Conservation (phyloP, 2,888 invertebrate species). For the Allacma fusca region DNA sequence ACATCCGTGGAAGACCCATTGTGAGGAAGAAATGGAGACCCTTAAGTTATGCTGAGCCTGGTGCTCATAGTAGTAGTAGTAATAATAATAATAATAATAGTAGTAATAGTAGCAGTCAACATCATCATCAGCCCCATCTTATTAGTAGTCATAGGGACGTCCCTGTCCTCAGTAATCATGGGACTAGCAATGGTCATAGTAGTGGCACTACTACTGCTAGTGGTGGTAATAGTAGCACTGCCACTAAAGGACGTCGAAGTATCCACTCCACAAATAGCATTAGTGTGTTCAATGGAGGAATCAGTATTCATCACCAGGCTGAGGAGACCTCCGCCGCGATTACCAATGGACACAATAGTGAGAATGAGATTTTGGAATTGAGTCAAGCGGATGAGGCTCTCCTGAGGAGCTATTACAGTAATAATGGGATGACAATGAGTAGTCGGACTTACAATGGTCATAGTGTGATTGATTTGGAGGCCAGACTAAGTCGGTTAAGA, state of each 20-base stretch:
- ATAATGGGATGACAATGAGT: neutral
- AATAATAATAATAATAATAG: neutral
- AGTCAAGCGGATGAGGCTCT: neutral
- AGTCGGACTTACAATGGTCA: conserved; percentile 48
- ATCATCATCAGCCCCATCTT: too few relatives aligned
- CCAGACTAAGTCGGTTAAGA: conserved; percentile 53
- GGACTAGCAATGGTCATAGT: neutral
- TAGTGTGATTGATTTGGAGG: conserved; percentile 58
- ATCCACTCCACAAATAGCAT: conserved; percentile 18
- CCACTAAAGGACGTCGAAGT: conserved; percentile 5
- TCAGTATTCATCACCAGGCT: conserved; percentile 8
- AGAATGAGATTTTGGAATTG: conserved; percentile 9
- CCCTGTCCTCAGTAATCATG: too few relatives aligned
- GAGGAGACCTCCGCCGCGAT: neutral
- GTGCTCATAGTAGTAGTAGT: conserved; percentile 17
- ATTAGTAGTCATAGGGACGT: too few relatives aligned
- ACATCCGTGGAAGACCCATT: conserved; percentile 40
- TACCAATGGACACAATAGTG: conserved; percentile 14
- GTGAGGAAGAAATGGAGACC: conserved; percentile 50
- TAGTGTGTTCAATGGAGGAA: conserved; percentile 28
- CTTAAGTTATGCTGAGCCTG: conserved; percentile 56
- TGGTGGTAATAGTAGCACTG: neutral
- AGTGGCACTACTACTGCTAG: neutral
- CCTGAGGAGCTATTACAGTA: neutral
- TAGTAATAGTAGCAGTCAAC: neutral